Conservation (phyloP, 2,888 invertebrate species). For the Chorisops tibialis region DNA sequence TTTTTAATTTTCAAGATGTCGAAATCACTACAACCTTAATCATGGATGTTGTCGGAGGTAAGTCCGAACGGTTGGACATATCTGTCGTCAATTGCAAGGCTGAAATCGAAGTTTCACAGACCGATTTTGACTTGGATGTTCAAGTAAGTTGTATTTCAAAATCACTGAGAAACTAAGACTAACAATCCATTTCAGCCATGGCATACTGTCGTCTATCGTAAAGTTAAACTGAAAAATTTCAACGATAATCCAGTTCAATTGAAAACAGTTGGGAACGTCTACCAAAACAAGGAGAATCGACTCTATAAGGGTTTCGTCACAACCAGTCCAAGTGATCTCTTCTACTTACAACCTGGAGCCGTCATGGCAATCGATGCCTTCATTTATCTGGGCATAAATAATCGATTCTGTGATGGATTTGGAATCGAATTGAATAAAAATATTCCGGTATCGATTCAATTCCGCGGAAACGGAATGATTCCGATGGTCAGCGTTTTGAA, state of each 20-base stretch:
- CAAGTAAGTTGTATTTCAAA: slow-evolving; percentile 36
- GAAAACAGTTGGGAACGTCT: slow-evolving; percentile 10
- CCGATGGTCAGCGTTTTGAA: slow-evolving; percentile 41
- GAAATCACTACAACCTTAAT: slow-evolving; percentile 38
- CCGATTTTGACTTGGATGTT: slow-evolving; percentile 41
- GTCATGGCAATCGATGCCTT: slow-evolving; percentile 34
- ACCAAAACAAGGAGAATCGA: not conserved
- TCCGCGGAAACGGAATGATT: slow-evolving; percentile 43
- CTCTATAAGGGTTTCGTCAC: slow-evolving; percentile 7
- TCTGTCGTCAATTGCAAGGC: slow-evolving; percentile 41
- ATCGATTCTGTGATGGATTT: slow-evolving; percentile 40
- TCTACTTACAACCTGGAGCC: slow-evolving; percentile 35
- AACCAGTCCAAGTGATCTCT: slow-evolving; percentile 31
- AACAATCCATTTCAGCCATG: slow-evolving; percentile 43
- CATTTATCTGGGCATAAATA: slow-evolving; percentile 42
- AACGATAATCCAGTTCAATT: slow-evolving; percentile 15
- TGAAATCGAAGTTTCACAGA: slow-evolving; percentile 39
- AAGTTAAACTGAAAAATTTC: slow-evolving; percentile 34
- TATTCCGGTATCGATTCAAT: slow-evolving; percentile 36
- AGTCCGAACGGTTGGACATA: slow-evolving; percentile 37
- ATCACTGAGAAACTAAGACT: too few species aligned
- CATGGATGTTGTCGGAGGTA: slow-evolving; percentile 41
- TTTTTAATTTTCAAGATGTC: slow-evolving; percentile 30
- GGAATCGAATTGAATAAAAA: slow-evolving; percentile 41
- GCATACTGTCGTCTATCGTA: slow-evolving; percentile 40